These are phyloP conservation scores for Phalacrocorax carbo DNA, from an alignment of 2,113 vertebrate species.

Conservation along the genomic window DNA sequence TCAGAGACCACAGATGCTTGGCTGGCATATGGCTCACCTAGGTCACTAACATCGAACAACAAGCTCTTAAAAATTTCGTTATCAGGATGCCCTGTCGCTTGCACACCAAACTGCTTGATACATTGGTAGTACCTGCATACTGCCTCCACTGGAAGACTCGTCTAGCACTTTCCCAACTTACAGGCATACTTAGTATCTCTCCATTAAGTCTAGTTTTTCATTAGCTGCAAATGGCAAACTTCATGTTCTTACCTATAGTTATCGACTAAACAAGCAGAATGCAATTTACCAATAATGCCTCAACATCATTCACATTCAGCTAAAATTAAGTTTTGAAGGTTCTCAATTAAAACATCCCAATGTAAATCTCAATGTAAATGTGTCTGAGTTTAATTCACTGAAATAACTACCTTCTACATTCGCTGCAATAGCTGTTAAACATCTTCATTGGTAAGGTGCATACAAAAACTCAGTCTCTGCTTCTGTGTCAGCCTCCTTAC, in stretches of 20 bases:
- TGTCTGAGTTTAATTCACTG: constrained; percentile 1
- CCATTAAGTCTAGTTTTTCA: neutral
- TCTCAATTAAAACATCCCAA: constrained; percentile 22
- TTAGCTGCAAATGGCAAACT: neutral
- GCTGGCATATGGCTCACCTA: neutral
- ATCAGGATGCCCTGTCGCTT: neutral
- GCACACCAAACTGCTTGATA: neutral
- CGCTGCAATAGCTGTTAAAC: neutral
- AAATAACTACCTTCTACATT: neutral
- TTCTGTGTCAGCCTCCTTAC: neutral
- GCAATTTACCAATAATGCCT: neutral
- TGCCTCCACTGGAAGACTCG: neutral
- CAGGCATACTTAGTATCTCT: neutral
- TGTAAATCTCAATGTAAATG: neutral
- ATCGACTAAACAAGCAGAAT: neutral
- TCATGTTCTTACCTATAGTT: neutral
- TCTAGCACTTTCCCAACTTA: neutral
- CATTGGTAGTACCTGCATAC: neutral
- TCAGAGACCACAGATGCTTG: neutral
- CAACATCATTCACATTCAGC: neutral
- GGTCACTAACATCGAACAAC: neutral
- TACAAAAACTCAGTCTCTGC: neutral
- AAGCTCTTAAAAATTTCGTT: neutral
- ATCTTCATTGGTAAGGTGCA: neutral
- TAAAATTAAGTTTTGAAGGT: neutral